phyloP scores from a whole-genome alignment of 2,797 vertebrate genomes.

The Sandelia bainsii region DNA sequence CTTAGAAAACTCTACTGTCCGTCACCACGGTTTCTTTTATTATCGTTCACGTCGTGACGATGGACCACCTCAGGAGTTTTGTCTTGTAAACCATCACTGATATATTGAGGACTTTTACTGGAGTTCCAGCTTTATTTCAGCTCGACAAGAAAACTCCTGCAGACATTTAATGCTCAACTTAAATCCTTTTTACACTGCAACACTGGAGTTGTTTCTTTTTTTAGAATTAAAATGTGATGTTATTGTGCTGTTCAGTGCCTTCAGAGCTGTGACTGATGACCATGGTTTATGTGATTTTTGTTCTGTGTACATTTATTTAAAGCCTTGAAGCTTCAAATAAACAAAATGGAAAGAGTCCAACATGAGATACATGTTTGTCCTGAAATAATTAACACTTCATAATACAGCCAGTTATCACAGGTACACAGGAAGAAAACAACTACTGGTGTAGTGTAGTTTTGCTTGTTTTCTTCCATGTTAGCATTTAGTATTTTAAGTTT shows the following conservation, averaged over 20 bases:
- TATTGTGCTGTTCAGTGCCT: not conserved
- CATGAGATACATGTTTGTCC: no score
- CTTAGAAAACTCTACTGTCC: no score
- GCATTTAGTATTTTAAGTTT: no score
- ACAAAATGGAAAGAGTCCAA: not conserved
- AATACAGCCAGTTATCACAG: no score
- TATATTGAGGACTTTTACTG: not conserved
- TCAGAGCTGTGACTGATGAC: slow-evolving; percentile 6
- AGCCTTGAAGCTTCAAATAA: not conserved
- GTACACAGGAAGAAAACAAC: no score
- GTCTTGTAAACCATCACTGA: not conserved
- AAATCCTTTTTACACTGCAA: slow-evolving; percentile 21
- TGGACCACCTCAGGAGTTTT: not conserved
- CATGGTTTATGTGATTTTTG: not conserved
- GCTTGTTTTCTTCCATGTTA: no score
- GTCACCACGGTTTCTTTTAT: not conserved
- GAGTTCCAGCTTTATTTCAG: not conserved
- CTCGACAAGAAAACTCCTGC: not conserved
- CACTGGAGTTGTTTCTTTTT: slow-evolving; percentile 15
- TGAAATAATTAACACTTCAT: no score
- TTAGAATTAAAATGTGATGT: slow-evolving; percentile 2
- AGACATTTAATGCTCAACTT: not conserved
- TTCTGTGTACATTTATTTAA: not conserved
- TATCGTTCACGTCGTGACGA: not conserved
- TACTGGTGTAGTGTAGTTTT: no score